These are phyloP conservation scores for Magallana nippona DNA, from an alignment of 2,888 invertebrate species.

Conservation along the genomic window DNA sequence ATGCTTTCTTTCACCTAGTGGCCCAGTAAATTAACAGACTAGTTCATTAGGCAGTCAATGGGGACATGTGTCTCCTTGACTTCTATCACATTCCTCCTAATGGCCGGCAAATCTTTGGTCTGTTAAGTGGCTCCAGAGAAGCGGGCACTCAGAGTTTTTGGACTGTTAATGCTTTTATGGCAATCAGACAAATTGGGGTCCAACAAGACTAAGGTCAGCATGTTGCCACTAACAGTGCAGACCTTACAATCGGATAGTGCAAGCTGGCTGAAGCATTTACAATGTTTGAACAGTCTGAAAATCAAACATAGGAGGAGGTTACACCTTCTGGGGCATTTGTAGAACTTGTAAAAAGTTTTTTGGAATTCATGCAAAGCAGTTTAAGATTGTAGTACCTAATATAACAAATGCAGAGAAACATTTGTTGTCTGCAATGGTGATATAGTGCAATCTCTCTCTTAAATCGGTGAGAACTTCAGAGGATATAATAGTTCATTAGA, in stretches of 20 bases:
- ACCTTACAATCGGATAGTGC: neutral
- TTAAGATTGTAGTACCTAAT: too few relatives aligned
- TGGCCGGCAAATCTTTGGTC: neutral
- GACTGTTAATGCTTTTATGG: neutral
- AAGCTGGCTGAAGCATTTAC: neutral
- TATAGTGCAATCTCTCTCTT: too few relatives aligned
- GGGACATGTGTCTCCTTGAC: neutral
- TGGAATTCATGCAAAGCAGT: too few relatives aligned
- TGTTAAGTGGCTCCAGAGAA: neutral
- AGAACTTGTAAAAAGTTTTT: too few relatives aligned
- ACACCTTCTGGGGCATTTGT: too few relatives aligned
- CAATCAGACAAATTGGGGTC: neutral
- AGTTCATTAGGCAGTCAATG: slow-evolving; percentile 11
- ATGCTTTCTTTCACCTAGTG: neutral
- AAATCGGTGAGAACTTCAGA: too few relatives aligned
- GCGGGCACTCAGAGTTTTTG: neutral
- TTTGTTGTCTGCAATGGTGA: too few relatives aligned
- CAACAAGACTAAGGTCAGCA: neutral
- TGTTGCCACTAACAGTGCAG: slow-evolving; percentile 1
- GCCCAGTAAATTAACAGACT: neutral
- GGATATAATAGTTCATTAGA: too few relatives aligned
- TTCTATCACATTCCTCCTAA: neutral
- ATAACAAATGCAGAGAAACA: too few relatives aligned
- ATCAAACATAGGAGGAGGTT: too few relatives aligned
- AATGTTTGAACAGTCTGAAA: too few relatives aligned